These are phyloP conservation scores for Agonopterix alstromeriana DNA, from an alignment of 2,888 invertebrate species.

Conservation along the genomic window DNA sequence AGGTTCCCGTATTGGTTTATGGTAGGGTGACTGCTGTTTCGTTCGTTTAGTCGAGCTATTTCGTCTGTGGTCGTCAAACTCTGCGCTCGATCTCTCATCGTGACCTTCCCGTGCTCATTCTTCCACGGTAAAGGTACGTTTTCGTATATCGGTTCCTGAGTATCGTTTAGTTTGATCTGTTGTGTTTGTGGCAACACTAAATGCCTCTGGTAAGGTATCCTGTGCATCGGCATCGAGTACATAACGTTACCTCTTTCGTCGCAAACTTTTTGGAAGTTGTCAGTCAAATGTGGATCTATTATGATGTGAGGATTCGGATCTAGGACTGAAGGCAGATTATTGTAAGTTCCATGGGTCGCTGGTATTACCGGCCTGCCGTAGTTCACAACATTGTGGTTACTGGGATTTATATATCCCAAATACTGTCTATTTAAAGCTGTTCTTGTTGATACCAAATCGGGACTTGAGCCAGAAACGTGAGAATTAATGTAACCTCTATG, in stretches of 20 bases:
- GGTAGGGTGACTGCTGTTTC: conserved; percentile 53
- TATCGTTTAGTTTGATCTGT: conserved; percentile 44
- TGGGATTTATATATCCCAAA: conserved; percentile 50
- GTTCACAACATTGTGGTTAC: conserved; percentile 43
- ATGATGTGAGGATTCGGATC: conserved; percentile 72
- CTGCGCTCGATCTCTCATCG: conserved; percentile 75
- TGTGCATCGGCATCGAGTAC: conserved; percentile 78
- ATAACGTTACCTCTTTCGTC: conserved; percentile 80
- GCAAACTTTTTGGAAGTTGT: conserved; percentile 78
- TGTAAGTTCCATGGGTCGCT: conserved; percentile 82
- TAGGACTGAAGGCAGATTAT: conserved; percentile 80
- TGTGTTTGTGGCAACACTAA: conserved; percentile 64
- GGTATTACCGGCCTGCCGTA: conserved; percentile 54
- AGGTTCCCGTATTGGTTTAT: conserved; percentile 39
- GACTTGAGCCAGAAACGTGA: conserved; percentile 85
- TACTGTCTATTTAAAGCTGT: conserved; percentile 76
- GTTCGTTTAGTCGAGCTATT: conserved; percentile 60
- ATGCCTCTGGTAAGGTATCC: conserved; percentile 60
- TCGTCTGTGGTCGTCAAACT: conserved; percentile 85
- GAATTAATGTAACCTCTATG: conserved; percentile 64
- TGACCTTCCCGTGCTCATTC: conserved; percentile 36
- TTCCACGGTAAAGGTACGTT: conserved; percentile 86
- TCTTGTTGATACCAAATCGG: conserved; percentile 85
- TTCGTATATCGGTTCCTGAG: conserved; percentile 87
- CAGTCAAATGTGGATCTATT: conserved; percentile 74